These are phyloP conservation scores for Brachionus asplanchnoidis DNA, from an alignment of 1,140 invertebrate genomes.

Conservation along the genomic window DNA sequence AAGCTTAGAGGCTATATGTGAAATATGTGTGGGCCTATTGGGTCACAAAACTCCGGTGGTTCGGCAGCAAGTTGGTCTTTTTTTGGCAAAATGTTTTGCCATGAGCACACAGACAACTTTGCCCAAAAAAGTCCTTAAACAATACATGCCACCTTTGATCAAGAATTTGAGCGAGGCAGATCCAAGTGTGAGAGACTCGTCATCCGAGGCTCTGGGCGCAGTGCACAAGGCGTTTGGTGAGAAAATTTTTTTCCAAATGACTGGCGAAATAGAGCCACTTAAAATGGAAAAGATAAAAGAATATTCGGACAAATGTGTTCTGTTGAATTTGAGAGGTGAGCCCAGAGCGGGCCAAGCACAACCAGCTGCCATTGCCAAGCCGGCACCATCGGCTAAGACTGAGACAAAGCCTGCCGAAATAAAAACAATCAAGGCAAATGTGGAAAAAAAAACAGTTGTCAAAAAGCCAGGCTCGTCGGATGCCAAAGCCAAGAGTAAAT, in stretches of 20 bases:
- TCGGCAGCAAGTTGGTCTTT: constrained; percentile 83
- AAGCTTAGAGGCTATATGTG: constrained; percentile 76
- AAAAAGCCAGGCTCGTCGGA: background rate
- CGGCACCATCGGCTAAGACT: constrained; percentile 44
- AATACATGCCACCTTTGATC: constrained; percentile 70
- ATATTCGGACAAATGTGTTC: constrained; percentile 81
- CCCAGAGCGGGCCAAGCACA: constrained; percentile 58
- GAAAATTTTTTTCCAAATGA: constrained; percentile 75
- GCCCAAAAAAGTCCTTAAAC: constrained; percentile 86
- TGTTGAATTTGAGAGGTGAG: constrained; percentile 61
- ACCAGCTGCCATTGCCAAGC: constrained; percentile 44
- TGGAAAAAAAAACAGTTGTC: background rate
- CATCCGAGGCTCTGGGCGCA: constrained; percentile 57
- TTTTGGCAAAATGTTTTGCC: constrained; percentile 75
- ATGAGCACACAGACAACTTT: constrained; percentile 72
- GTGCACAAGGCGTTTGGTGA: constrained; percentile 77
- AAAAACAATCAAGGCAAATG: constrained; percentile 47
- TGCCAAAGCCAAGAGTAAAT: constrained; percentile 43
- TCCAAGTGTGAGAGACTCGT: constrained; percentile 59
- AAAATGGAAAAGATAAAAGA: constrained; percentile 70
- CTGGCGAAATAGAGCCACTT: constrained; percentile 84
- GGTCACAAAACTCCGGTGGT: constrained; percentile 91
- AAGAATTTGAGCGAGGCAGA: constrained; percentile 51
- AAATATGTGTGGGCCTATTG: constrained; percentile 75
- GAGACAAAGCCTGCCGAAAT: constrained; percentile 33